Conservation (phyloP, 2,888 invertebrate genomes). For the Campopleginae sp. region DNA sequence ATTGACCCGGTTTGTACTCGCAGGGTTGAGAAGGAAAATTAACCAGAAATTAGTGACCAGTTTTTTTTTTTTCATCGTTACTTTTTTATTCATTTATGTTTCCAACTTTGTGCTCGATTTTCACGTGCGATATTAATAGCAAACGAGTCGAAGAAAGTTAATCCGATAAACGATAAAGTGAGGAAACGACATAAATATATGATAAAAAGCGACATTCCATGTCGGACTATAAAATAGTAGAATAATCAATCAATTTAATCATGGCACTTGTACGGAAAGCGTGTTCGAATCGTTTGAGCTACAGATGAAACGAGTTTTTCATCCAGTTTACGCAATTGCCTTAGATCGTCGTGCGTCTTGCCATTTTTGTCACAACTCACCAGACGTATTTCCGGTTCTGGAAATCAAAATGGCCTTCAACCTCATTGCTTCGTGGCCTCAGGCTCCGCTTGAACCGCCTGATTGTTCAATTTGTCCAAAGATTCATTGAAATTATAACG, state of each 20-base stretch:
- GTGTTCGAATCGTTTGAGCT: not conserved
- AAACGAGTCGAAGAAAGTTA: not conserved
- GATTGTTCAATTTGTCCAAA: not conserved
- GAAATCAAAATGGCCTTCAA: constrained; percentile 12
- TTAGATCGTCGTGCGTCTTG: not conserved
- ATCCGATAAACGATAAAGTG: not conserved
- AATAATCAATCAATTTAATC: constrained; percentile 10
- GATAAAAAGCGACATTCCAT: not conserved
- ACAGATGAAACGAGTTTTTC: constrained; percentile 7
- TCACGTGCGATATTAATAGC: not conserved
- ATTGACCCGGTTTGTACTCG: too few species aligned
- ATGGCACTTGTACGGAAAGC: not conserved
- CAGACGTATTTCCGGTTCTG: constrained; percentile 10
- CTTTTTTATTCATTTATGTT: not conserved
- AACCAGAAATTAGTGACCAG: too few species aligned
- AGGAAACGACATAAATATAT: not conserved
- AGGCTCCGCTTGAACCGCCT: not conserved
- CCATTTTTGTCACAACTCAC: not conserved
- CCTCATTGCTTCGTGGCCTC: not conserved
- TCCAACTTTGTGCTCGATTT: not conserved
- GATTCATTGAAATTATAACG: not conserved
- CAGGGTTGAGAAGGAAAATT: too few species aligned
- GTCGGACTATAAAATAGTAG: not conserved
- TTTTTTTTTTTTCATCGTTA: too few species aligned
- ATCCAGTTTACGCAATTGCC: not conserved